Conservation (phyloP, 2,113 vertebrate genomes). For the Phylloscopus whistleri region DNA sequence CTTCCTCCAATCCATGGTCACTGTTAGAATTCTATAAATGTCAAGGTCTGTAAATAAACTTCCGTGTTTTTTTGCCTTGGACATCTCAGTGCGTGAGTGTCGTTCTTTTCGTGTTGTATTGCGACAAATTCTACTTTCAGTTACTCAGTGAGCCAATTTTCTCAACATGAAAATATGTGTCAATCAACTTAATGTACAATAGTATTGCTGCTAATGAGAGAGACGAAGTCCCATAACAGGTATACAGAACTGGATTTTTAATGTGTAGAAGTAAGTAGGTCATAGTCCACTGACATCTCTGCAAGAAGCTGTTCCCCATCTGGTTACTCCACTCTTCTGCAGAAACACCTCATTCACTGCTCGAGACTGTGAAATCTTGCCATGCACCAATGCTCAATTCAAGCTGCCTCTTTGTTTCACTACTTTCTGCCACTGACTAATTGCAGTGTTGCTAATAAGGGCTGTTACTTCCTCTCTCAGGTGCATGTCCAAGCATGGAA, state of each 20-base stretch:
- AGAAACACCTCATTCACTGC: not conserved
- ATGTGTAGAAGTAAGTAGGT: not conserved
- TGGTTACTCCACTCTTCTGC: not conserved
- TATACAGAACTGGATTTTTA: not conserved
- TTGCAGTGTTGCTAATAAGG: not conserved
- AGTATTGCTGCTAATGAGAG: not conserved
- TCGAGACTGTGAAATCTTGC: not conserved
- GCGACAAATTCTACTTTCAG: not conserved
- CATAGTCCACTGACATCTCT: not conserved
- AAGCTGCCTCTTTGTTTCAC: not conserved
- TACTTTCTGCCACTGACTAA: slow-evolving; percentile 8
- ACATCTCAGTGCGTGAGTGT: too few species aligned
- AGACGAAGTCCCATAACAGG: not conserved
- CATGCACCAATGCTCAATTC: not conserved
- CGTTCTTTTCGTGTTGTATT: too few species aligned
- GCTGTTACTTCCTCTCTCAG: not conserved
- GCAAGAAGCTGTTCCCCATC: not conserved
- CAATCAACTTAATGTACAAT: not conserved
- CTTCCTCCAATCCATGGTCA: too few species aligned
- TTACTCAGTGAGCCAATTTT: not conserved
- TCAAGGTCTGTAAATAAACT: too few species aligned
- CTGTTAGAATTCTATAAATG: too few species aligned
- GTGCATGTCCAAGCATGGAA: not conserved
- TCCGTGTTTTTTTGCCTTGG: too few species aligned
- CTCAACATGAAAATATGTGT: not conserved